Evolutionary conservation across 53 echinoderm and acorn worm genomes (phyloP).

Genomic region (Holothuria leucospilota): DNA sequence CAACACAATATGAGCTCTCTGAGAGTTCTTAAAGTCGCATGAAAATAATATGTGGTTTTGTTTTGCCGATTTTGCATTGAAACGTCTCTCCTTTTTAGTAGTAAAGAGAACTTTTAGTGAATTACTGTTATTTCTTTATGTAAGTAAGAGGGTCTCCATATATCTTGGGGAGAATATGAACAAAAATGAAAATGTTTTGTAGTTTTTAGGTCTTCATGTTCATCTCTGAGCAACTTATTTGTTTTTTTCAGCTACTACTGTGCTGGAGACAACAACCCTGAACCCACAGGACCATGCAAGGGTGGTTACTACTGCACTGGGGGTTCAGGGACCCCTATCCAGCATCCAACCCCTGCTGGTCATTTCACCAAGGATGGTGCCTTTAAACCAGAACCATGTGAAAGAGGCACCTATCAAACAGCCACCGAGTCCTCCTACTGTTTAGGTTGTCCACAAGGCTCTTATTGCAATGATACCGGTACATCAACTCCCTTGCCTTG

Average conservation of each 20-base stretch:
- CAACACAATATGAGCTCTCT: no score
- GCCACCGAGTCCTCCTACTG: conserved; percentile 85
- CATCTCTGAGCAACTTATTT: background rate
- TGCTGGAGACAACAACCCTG: conserved; percentile 98
- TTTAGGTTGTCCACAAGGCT: conserved; percentile 82
- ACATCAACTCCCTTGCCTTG: conserved; percentile 74
- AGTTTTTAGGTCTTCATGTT: no score
- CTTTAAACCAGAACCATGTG: conserved; percentile 96
- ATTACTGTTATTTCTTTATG: no score
- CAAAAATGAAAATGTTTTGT: background rate
- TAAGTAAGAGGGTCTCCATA: no score
- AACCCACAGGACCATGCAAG: conserved; percentile 91
- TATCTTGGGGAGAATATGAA: background rate
- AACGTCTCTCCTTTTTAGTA: no score
- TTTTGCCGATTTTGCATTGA: background rate
- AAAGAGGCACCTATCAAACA: conserved; percentile 84
- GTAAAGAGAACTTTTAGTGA: no score
- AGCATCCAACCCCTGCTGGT: conserved; percentile 75
- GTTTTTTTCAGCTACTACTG: conserved; percentile 82
- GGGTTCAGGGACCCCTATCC: conserved; percentile 84
- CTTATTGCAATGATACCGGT: conserved; percentile 86
- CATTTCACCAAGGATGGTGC: conserved; percentile 84
- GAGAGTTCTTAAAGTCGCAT: no score
- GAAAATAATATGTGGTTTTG: no score
- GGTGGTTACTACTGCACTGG: conserved; percentile 95